Conservation (phyloP, 2,888 invertebrate genomes). For the Tipula vernalis region DNA sequence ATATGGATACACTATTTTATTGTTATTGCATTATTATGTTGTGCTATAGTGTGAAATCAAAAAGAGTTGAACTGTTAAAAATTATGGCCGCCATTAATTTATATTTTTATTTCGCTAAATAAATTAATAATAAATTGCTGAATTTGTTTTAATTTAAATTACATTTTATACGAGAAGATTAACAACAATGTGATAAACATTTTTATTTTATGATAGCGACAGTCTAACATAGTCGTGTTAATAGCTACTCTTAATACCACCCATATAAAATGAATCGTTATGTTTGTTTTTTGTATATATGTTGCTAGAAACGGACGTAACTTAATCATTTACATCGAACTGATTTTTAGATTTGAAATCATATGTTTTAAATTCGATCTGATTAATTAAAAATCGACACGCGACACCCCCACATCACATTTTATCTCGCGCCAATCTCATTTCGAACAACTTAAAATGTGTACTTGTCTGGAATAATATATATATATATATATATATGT, state of each 20-base stretch:
- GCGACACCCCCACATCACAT: neutral
- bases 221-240: neutral
- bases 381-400: neutral
- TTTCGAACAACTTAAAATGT: neutral
- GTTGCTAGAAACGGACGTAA: too few relatives aligned
- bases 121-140: neutral
- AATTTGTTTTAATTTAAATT: neutral
- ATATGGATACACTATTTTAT: neutral
- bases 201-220: neutral
- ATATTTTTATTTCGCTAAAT: neutral
- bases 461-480: neutral
- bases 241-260: too few relatives aligned
- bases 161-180: neutral
- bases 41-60: neutral
- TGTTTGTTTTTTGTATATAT: neutral
- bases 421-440: neutral
- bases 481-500: too few relatives aligned
- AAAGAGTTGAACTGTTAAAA: neutral
- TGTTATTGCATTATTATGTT: neutral
- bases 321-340: too few relatives aligned
- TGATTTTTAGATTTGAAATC: too few relatives aligned
- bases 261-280: too few relatives aligned
- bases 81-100: neutral
- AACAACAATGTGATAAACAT: neutral
- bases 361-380: neutral